Evolutionary conservation across 2,113 vertebrate genomes (phyloP).

Genomic region (Coryphaenoides rupestris): DNA sequence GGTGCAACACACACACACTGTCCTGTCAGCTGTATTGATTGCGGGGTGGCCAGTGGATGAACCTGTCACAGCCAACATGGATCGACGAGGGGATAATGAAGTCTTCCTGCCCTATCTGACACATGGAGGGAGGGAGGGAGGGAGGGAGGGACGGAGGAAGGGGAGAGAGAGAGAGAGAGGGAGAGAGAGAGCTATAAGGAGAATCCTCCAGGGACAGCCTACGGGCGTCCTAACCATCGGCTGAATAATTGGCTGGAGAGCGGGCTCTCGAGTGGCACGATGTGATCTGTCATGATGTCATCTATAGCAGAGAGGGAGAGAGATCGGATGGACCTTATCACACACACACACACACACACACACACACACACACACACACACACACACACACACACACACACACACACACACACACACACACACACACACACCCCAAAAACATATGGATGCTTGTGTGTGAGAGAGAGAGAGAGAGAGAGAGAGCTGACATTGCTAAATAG

Average conservation of each 20-base stretch:
- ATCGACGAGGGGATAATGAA: slow-evolving; percentile 75
- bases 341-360: slow-evolving; percentile 12
- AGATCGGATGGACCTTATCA: slow-evolving; percentile 52
- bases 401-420: no score
- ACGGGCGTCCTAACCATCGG: slow-evolving; percentile 48
- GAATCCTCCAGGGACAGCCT: slow-evolving; percentile 55
- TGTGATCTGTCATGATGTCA: slow-evolving; percentile 67
- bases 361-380: slow-evolving; percentile 1
- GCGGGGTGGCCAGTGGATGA: slow-evolving; percentile 63
- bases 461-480: slow-evolving; percentile 5
- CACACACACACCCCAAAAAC: slow-evolving; percentile 1
- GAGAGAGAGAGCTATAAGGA: slow-evolving; percentile 18
- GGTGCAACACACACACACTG: slow-evolving; percentile 28
- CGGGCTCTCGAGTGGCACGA: slow-evolving; percentile 50
- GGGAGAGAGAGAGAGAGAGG: slow-evolving; percentile 26
- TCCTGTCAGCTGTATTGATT: slow-evolving; percentile 70
- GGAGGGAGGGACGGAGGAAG: slow-evolving; percentile 47
- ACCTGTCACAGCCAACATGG: slow-evolving; percentile 73
- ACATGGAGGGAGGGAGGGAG: slow-evolving; percentile 17
- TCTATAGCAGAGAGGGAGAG: slow-evolving; percentile 50
- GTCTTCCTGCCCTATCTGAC: slow-evolving; percentile 67
- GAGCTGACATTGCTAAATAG: slow-evolving; percentile 24
- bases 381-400: background rate
- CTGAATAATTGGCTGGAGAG: slow-evolving; percentile 67
- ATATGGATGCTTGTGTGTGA: background rate